A percentile compares a stretch with the other conserved stretches of the same genome.
phyloP scores from a whole-genome alignment of 2,797 vertebrate species.

The Cirrhinus molitorella region DNA sequence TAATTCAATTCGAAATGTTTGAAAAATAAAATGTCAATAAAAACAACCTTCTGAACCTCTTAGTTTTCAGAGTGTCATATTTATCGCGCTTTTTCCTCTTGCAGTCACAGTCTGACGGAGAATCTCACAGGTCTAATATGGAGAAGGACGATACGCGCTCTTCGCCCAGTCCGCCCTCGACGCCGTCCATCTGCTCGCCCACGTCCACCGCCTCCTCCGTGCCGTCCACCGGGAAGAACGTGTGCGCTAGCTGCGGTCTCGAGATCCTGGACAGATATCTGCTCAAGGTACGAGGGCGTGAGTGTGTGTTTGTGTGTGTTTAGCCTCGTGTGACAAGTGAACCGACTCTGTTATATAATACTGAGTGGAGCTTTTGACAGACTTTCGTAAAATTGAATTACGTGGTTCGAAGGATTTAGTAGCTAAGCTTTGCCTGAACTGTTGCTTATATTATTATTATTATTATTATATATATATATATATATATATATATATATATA shows the following conservation, averaged over 20 bases:
- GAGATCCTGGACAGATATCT: constrained; percentile 93
- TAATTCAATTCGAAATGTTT: background rate
- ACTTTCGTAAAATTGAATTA: background rate
- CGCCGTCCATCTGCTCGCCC: constrained; percentile 92
- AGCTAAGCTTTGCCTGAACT: background rate
- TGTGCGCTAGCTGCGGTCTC: constrained; percentile 94
- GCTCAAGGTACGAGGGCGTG: constrained; percentile 85
- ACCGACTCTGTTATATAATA: background rate
- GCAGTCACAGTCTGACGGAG: constrained; percentile 93
- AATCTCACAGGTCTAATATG: constrained; percentile 88
- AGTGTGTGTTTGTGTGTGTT: background rate
- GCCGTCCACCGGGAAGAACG: constrained; percentile 89
- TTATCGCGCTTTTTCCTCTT: background rate
- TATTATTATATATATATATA: too few relatives aligned
- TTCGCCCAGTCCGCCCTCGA: constrained; percentile 90
- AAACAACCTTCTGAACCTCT: background rate
- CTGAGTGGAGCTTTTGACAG: background rate
- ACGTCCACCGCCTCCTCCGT: constrained; percentile 88
- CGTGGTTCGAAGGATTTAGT: background rate
- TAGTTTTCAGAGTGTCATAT: background rate
- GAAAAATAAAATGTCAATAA: background rate
- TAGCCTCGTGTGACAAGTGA: background rate
- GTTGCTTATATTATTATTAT: background rate
- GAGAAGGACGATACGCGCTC: constrained; percentile 90
- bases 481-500: too few relatives aligned